Conservation (phyloP, 2,113 vertebrate genomes). For the Myotis brandtii region DNA sequence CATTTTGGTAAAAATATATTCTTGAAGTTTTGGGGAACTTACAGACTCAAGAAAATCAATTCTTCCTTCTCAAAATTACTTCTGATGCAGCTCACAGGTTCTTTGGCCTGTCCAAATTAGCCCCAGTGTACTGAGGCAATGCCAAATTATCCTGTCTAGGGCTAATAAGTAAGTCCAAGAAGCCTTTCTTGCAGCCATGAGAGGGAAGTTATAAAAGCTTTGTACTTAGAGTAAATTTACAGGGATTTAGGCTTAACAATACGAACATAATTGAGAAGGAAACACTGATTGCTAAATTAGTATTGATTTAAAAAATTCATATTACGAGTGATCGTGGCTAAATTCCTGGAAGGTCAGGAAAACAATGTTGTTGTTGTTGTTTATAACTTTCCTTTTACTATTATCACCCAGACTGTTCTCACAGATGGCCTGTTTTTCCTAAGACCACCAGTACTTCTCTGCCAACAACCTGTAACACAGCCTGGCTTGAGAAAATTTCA, state of each 20-base stretch:
- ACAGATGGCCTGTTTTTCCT: neutral
- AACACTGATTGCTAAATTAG: neutral
- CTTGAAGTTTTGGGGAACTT: neutral
- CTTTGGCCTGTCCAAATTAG: neutral
- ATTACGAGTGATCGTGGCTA: neutral
- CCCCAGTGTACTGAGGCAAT: neutral
- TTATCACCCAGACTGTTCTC: neutral
- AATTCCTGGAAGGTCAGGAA: neutral
- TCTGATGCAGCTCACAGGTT: neutral
- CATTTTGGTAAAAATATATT: neutral
- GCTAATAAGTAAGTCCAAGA: neutral
- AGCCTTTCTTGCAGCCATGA: neutral
- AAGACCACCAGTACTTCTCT: neutral
- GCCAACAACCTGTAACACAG: accelerated
- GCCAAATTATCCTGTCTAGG: neutral
- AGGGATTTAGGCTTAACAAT: neutral
- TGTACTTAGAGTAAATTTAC: neutral
- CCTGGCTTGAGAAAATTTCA: neutral
- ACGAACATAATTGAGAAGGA: neutral
- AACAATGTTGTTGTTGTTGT: neutral
- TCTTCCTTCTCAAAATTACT: neutral
- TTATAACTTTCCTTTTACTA: neutral
- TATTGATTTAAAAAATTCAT: neutral
- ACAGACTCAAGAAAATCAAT: neutral
- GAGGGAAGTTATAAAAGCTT: neutral